These are phyloP conservation scores for Merluccius polli DNA, from an alignment of 2,797 vertebrate species.

Conservation along the genomic window DNA sequence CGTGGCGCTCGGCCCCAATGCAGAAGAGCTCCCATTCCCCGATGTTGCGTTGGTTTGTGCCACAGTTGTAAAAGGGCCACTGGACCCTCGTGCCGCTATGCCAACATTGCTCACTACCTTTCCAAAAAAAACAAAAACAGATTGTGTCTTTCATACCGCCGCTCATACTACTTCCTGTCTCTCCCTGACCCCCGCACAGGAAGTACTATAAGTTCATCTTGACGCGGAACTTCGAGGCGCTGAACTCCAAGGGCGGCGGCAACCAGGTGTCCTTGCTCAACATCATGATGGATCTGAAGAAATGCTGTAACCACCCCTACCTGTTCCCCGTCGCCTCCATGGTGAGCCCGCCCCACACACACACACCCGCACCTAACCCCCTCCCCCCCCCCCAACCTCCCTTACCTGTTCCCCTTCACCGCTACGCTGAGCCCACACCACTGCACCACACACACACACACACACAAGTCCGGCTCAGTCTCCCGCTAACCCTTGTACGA, in stretches of 20 bases:
- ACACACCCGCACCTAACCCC: slow-evolving; percentile 65
- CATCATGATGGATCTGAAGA: slow-evolving; percentile 99
- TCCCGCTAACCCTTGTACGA: too few species aligned
- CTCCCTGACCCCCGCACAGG: slow-evolving; percentile 81
- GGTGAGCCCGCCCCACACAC: slow-evolving; percentile 64
- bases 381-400: too few species aligned
- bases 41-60: too few species aligned
- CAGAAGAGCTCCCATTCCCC: too few species aligned
- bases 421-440: too few species aligned
- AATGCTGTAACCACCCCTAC: slow-evolving; percentile 98
- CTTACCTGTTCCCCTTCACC: slow-evolving; percentile 93
- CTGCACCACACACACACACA: background rate
- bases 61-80: too few species aligned
- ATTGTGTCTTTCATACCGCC: background rate
- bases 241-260: slow-evolving; percentile 97
- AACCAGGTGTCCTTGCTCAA: slow-evolving; percentile 98
- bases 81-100: background rate
- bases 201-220: slow-evolving; percentile 99
- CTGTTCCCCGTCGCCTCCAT: slow-evolving; percentile 94
- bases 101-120: background rate
- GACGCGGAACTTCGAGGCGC: slow-evolving; percentile 93
- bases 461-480: too few species aligned
- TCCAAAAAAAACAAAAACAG: too few species aligned
- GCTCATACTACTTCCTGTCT: slow-evolving; percentile 76
- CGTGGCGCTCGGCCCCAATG: too few species aligned